These are phyloP conservation scores for Euplexia lucipara DNA, from an alignment of 2,888 invertebrate genomes.

Conservation along the genomic window DNA sequence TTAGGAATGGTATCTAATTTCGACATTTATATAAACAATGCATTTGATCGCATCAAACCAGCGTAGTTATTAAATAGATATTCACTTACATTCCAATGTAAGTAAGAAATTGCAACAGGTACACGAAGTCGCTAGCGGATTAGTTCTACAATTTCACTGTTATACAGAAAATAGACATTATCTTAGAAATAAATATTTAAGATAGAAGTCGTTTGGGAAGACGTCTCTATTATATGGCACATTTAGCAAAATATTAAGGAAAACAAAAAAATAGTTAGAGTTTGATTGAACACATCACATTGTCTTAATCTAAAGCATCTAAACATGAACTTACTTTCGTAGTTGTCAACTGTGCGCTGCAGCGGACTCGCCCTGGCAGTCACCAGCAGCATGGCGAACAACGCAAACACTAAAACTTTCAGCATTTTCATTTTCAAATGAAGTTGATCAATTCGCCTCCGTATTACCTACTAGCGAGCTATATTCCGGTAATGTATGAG, in stretches of 20 bases:
- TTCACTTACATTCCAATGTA: too few relatives aligned
- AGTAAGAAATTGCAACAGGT: conserved; percentile 2
- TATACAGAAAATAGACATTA: too few relatives aligned
- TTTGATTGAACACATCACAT: background rate
- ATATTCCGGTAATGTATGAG: conserved; percentile 66
- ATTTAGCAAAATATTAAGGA: background rate
- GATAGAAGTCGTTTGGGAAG: conserved; percentile 6
- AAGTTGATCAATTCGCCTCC: conserved; percentile 34
- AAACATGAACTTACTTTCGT: conserved; percentile 65
- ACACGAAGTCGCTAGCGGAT: conserved; percentile 42
- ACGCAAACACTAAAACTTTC: conserved; percentile 70
- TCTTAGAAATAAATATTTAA: too few relatives aligned
- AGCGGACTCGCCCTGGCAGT: conserved; percentile 68
- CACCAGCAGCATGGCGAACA: conserved; percentile 70
- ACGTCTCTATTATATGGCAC: background rate
- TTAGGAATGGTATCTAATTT: background rate
- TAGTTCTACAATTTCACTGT: too few relatives aligned
- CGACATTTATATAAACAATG: background rate
- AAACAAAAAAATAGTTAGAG: background rate
- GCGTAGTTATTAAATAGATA: background rate
- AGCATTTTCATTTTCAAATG: conserved; percentile 63
- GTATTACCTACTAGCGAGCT: conserved; percentile 55
- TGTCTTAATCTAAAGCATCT: background rate
- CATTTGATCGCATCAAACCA: background rate
- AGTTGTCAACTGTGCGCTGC: conserved; percentile 41